Evolutionary conservation across 1,140 invertebrate genomes (phyloP).

Genomic region (Drosophila ercepeae): DNA sequence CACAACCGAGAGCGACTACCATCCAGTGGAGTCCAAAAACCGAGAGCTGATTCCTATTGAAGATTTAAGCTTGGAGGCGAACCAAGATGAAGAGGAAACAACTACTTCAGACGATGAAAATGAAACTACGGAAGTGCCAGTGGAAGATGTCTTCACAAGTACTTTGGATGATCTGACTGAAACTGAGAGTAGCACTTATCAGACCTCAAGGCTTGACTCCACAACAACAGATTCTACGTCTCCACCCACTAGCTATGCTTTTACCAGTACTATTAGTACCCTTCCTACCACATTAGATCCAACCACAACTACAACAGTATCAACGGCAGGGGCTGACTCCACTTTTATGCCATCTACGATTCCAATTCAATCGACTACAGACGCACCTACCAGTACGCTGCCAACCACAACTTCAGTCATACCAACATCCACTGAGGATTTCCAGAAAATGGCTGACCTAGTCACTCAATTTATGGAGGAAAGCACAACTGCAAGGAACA

Average conservation of each 20-base stretch:
- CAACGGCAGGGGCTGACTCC: too few relatives aligned
- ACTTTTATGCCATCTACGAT: too few relatives aligned
- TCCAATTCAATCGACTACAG: too few relatives aligned
- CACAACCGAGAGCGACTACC: constrained; percentile 68
- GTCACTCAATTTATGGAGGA: constrained; percentile 52
- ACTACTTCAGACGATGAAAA: background rate
- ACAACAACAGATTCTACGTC: constrained; percentile 1
- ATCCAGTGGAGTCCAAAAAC: constrained; percentile 34
- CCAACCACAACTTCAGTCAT: constrained; percentile 22
- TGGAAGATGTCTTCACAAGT: background rate
- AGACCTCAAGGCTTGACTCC: constrained; percentile 1
- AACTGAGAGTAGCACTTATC: background rate
- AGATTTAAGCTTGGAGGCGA: constrained; percentile 32
- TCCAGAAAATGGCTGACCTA: constrained; percentile 50
- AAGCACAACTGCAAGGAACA: constrained; percentile 5
- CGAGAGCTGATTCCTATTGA: constrained; percentile 48
- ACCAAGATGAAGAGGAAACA: constrained; percentile 2
- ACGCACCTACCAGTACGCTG: too few relatives aligned
- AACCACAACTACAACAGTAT: constrained; percentile 19
- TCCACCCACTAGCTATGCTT: background rate
- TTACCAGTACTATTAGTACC: constrained; percentile 1
- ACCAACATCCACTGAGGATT: constrained; percentile 63
- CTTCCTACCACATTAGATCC: background rate
- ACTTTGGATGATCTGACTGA: background rate
- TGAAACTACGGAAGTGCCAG: background rate